These are phyloP conservation scores for Diorhabda carinulata DNA, from an alignment of 1,140 invertebrate species.

Conservation along the genomic window DNA sequence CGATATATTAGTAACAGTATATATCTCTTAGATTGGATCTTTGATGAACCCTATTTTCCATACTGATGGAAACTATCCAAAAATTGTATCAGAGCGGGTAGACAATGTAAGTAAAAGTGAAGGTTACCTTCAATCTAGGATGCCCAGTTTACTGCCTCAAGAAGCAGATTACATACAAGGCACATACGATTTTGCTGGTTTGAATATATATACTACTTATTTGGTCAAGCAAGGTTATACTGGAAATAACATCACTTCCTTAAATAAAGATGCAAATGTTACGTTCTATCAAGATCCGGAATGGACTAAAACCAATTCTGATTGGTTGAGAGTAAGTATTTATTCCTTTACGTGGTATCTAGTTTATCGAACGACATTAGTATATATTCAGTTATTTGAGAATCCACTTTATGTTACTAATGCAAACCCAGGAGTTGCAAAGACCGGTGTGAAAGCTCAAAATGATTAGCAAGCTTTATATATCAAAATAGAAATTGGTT, in stretches of 20 bases:
- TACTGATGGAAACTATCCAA: slow-evolving; percentile 59
- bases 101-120: slow-evolving; percentile 52
- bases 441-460: too few species aligned
- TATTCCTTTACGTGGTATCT: too few species aligned
- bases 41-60: slow-evolving; percentile 60
- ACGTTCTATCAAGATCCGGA: slow-evolving; percentile 17
- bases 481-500: too few species aligned
- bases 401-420: too few species aligned
- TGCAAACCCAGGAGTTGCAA: too few species aligned
- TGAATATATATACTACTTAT: slow-evolving; percentile 48
- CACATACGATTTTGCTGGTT: slow-evolving; percentile 52
- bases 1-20: not conserved
- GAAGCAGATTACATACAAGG: slow-evolving; percentile 47
- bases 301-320: slow-evolving; percentile 15
- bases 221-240: slow-evolving; percentile 7
- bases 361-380: too few species aligned
- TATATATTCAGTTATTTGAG: too few species aligned
- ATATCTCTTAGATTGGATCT: slow-evolving; percentile 55
- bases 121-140: slow-evolving; percentile 52
- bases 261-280: slow-evolving; percentile 20
- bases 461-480: too few species aligned
- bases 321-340: slow-evolving; percentile 24
- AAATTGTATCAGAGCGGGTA: slow-evolving; percentile 46
- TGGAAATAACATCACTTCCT: slow-evolving; percentile 9
- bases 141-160: slow-evolving; percentile 55